These are phyloP conservation scores for Amia ocellicauda DNA, from an alignment of 2,113 vertebrate genomes.

Conservation along the genomic window DNA sequence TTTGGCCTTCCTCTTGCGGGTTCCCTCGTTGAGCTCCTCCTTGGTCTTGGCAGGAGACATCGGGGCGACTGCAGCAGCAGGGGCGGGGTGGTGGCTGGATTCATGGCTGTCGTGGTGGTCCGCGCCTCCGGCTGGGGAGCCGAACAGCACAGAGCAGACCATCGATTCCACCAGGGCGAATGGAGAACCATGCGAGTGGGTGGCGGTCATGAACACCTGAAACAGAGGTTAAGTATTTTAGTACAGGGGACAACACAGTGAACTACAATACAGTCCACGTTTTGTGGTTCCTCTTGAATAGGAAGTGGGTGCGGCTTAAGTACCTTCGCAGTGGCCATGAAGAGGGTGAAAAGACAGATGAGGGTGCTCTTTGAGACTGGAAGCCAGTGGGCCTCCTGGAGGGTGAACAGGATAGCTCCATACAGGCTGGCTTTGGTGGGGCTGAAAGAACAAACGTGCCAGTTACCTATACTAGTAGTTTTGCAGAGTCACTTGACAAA, in stretches of 20 bases:
- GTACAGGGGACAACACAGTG: too few species aligned
- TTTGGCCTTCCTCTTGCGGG: conserved; percentile 90
- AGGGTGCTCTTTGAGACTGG: conserved; percentile 85
- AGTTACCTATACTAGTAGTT: too few species aligned
- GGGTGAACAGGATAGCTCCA: conserved; percentile 88
- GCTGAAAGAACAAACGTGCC: conserved; percentile 64
- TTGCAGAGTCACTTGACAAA: too few species aligned
- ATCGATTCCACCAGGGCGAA: conserved; percentile 81
- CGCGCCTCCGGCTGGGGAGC: conserved; percentile 58
- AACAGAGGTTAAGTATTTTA: too few species aligned
- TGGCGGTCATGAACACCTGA: conserved; percentile 88
- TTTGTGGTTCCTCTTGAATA: too few species aligned
- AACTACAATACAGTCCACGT: too few species aligned
- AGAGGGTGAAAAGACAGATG: conserved; percentile 90
- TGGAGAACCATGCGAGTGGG: conserved; percentile 90
- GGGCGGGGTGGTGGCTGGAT: conserved; percentile 47
- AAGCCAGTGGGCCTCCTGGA: conserved; percentile 86
- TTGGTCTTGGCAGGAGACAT: conserved; percentile 77
- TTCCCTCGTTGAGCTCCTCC: conserved; percentile 90
- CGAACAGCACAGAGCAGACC: conserved; percentile 82
- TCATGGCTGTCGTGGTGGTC: conserved; percentile 60
- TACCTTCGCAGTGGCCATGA: conserved; percentile 93
- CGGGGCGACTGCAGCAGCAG: conserved; percentile 22
- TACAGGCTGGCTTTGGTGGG: conserved; percentile 96
- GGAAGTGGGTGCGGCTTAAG: background rate